These are phyloP conservation scores for Nyctereutes procyonoides DNA, from an alignment of 2,113 vertebrate genomes.

Conservation along the genomic window DNA sequence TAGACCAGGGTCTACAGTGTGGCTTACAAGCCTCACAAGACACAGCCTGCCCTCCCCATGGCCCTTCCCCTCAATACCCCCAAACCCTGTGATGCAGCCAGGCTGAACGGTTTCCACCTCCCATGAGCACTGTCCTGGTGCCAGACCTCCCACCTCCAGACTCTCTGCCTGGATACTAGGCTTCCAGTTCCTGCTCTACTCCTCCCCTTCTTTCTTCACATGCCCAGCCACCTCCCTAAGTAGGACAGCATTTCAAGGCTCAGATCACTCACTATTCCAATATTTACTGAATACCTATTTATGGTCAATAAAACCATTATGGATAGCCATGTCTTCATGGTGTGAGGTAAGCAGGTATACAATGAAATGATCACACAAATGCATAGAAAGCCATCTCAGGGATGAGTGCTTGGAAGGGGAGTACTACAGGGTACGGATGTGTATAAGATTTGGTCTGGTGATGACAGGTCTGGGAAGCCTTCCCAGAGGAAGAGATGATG, in stretches of 20 bases:
- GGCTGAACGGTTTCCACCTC: background rate
- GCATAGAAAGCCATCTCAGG: background rate
- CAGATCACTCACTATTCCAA: background rate
- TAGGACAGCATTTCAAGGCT: background rate
- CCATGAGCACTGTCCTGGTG: accelerated
- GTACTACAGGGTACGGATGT: background rate
- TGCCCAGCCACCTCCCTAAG: background rate
- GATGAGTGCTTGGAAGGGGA: background rate
- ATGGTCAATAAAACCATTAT: background rate
- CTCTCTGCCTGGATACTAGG: background rate
- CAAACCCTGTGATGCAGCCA: background rate
- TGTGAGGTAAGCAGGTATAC: background rate
- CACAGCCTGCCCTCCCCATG: background rate
- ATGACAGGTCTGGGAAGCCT: background rate
- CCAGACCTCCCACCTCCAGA: too few relatives aligned
- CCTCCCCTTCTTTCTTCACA: background rate
- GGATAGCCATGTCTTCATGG: background rate
- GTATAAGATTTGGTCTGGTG: background rate
- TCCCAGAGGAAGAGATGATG: background rate
- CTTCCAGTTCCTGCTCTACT: background rate
- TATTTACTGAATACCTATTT: background rate
- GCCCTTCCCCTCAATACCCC: too few relatives aligned
- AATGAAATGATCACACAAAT: background rate
- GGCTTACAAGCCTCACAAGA: background rate
- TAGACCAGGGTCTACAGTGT: background rate